Percentiles rank a stretch among this genome's conserved stretches.
Conservation (phyloP, 2,888 invertebrate genomes). For the Siphlonurus alternatus region DNA sequence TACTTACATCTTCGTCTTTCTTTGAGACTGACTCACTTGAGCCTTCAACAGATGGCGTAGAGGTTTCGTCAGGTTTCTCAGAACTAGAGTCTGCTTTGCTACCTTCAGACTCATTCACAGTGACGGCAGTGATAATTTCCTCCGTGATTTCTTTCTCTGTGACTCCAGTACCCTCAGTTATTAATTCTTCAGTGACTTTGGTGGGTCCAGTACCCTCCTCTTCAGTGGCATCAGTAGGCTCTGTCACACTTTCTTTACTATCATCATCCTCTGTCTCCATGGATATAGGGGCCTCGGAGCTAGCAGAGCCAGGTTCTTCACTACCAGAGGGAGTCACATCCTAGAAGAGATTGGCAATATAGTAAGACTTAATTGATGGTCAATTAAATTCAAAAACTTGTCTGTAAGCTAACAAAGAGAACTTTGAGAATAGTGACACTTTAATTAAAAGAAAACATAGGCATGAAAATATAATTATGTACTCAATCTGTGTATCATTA, state of each 20-base stretch:
- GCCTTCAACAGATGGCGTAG: conserved; percentile 12
- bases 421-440: too few relatives aligned
- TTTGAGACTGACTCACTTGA: conserved; percentile 12
- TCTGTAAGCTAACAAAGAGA: too few relatives aligned
- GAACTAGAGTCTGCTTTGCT: conserved; percentile 14
- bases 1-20: conserved; percentile 7
- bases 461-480: too few relatives aligned
- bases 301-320: too few relatives aligned
- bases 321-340: too few relatives aligned
- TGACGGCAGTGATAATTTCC: conserved; percentile 8
- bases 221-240: conserved; percentile 15
- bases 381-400: too few relatives aligned
- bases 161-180: conserved; percentile 14
- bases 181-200: conserved; percentile 13
- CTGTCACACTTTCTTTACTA: conserved; percentile 9
- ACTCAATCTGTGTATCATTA: too few relatives aligned
- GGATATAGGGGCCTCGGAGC: neutral
- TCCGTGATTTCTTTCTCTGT: conserved; percentile 16
- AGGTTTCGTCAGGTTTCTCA: conserved; percentile 10
- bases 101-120: conserved; percentile 13
- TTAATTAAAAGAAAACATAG: too few relatives aligned
- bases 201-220: conserved; percentile 9
- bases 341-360: too few relatives aligned
- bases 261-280: conserved; percentile 5
- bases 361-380: too few relatives aligned